A percentile compares a stretch with the other conserved stretches of the same genome.
Conservation (phyloP, 2,113 vertebrate species). For the Myanophis thanlyinensis region DNA sequence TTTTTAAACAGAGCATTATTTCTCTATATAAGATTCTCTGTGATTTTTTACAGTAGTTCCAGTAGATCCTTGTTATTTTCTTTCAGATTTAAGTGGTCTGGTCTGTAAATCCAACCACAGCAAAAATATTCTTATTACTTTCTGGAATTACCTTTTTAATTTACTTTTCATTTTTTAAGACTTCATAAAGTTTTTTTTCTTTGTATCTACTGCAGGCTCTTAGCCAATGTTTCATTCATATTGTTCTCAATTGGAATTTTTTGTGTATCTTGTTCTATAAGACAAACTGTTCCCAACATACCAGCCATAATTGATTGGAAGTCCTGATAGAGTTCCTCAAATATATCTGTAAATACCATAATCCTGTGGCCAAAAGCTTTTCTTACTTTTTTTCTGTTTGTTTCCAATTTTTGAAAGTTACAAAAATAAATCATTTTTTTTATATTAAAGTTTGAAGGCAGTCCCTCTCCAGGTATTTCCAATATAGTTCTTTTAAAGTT, state of each 20-base stretch:
- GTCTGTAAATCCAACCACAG: not conserved
- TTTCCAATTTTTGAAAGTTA: not conserved
- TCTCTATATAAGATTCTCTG: not conserved
- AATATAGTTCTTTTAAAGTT: not conserved
- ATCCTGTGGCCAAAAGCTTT: not conserved
- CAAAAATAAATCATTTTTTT: not conserved
- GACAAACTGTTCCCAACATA: not conserved
- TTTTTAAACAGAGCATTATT: not conserved
- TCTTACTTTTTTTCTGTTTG: not conserved
- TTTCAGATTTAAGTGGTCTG: not conserved
- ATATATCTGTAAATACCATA: not conserved
- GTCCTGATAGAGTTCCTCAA: not conserved
- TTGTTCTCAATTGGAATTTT: not conserved
- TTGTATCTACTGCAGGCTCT: not conserved
- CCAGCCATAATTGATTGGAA: not conserved
- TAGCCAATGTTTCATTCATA: not conserved
- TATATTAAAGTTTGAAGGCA: not conserved
- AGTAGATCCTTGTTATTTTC: not conserved
- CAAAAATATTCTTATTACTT: not conserved
- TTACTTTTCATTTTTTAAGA: not conserved
- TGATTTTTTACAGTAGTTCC: not conserved
- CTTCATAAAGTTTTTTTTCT: not conserved
- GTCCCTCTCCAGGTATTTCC: no score
- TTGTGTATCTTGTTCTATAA: not conserved
- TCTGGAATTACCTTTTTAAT: not conserved